These are phyloP conservation scores for Conger conger DNA, from an alignment of 2,113 vertebrate genomes.

Conservation along the genomic window DNA sequence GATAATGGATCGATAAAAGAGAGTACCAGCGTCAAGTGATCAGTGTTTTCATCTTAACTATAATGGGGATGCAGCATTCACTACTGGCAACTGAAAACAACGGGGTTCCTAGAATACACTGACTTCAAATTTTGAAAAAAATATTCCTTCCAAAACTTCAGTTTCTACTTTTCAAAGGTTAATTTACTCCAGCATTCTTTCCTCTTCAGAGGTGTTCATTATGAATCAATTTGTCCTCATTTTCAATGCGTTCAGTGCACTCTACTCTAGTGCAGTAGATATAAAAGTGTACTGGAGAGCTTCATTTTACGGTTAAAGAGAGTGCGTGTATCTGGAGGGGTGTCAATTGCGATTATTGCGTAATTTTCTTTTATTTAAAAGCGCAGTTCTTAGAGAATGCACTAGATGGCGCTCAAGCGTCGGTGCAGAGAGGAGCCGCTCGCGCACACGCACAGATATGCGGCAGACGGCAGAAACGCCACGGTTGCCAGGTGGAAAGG, in stretches of 20 bases:
- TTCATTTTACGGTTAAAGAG: not conserved
- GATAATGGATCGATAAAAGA: too few species aligned
- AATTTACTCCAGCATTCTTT: not conserved
- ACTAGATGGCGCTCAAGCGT: conserved; percentile 36
- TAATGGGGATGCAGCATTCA: too few species aligned
- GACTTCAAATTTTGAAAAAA: too few species aligned
- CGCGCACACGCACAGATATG: not conserved
- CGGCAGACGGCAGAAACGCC: not conserved
- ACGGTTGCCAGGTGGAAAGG: not conserved
- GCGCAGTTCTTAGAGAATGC: conserved; percentile 22
- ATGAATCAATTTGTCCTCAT: not conserved
- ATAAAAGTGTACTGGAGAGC: not conserved
- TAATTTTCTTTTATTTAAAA: not conserved
- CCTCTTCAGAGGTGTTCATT: not conserved
- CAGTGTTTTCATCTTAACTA: too few species aligned
- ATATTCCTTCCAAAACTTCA: too few species aligned
- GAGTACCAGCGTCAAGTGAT: too few species aligned
- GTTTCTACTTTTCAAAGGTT: too few species aligned
- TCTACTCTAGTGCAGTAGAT: not conserved
- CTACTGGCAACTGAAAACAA: too few species aligned
- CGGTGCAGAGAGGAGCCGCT: not conserved
- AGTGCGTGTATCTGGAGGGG: not conserved
- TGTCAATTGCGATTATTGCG: not conserved
- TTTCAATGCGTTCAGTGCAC: not conserved
- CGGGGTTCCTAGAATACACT: too few species aligned